Evolutionary conservation across 2,888 invertebrate species (phyloP), one percentile per base, ranked within the genome.

Genomic region (Xiphydria camelus): DNA sequence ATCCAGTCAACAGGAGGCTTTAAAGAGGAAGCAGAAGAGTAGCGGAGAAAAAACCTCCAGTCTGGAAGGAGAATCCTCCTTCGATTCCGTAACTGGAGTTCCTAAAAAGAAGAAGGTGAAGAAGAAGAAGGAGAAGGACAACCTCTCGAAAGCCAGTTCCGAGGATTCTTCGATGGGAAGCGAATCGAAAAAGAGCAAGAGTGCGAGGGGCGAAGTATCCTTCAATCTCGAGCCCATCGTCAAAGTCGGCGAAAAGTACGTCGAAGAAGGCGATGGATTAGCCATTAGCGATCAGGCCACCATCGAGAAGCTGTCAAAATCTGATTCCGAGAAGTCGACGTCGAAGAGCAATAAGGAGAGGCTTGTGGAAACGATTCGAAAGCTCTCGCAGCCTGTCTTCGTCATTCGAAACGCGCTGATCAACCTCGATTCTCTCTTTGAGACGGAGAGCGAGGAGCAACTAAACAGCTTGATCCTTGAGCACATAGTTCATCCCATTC

Each of bases 21-120:
- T 38, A 14, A 36, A 39, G 23, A 25, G 34, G 31, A 50, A 45
- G 21, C 40, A 37, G 48, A 51, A 23, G 41, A 76, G 70, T 3
- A 76, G 59, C 73, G 77, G 57, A 70, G 79, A 45, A 74, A 78
- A 37, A 73, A 77, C 31, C 79, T 81, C 61, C 76, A 77, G 47
- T 70, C 79, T 50, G 70, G 79, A 14, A 78, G 75, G 61, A 71
- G 62, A 54, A 41, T 44, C 40, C 10, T 64, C 61, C 9, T 57
- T 67, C 45, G 73, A 62, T 49, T 62, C 56, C 7, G 68, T 56
- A 15, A 62, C 62, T 0, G 62, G 62, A 4, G 59, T 42, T 15
- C 43, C 49, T 19, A 51, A 50, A 32, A 41, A 59, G 54, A 54
- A 51, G 61, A 45, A 51, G 71, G 77, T 47, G 72, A 51, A 66